Evolutionary conservation across 2,888 invertebrate species (phyloP).

Genomic region (Eupithecia tripunctaria): DNA sequence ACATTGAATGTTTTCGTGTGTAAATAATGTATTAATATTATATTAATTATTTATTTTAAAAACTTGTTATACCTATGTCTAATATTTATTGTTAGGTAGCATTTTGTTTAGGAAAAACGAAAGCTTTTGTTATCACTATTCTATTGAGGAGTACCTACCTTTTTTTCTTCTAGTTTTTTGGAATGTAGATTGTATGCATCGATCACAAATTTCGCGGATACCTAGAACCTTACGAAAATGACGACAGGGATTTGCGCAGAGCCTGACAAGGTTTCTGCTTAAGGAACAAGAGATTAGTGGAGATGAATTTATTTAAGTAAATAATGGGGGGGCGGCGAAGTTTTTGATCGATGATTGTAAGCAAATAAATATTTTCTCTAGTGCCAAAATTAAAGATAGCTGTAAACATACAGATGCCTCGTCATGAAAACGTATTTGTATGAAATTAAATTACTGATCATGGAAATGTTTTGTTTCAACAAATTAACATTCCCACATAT

Average conservation of each 20-base stretch:
- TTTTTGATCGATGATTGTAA: too few species aligned
- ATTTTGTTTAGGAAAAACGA: not conserved
- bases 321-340: too few species aligned
- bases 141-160: not conserved
- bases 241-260: too few species aligned
- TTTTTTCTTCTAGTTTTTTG: not conserved
- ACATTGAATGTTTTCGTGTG: conserved; percentile 40
- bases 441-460: conserved; percentile 40
- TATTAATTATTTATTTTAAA: not conserved
- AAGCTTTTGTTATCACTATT: not conserved
- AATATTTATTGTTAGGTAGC: not conserved
- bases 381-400: not conserved
- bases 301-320: too few species aligned
- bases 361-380: not conserved
- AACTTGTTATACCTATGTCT: conserved; percentile 15
- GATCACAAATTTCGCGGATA: too few species aligned
- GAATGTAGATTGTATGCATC: too few species aligned
- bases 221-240: too few species aligned
- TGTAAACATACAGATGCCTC: too few species aligned
- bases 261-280: too few species aligned
- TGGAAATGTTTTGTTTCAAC: conserved; percentile 31
- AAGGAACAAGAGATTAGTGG: too few species aligned
- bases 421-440: not conserved
- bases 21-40: conserved; percentile 33
- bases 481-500: not conserved